Evolutionary conservation across 2,113 vertebrate species (phyloP).

Genomic region (Neolamprologus falcicula): DNA sequence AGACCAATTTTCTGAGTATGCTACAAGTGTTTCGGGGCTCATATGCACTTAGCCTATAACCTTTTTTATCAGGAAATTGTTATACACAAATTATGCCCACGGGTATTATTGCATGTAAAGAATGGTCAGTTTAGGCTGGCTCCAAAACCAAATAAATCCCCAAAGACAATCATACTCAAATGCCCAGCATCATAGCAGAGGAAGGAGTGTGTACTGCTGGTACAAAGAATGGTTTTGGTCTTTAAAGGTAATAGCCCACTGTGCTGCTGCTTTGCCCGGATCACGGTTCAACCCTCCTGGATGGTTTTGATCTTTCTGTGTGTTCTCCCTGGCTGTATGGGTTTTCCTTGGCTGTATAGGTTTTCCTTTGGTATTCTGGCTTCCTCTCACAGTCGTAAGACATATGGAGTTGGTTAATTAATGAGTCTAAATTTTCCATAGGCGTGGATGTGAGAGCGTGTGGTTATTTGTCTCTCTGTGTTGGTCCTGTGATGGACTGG

Average conservation of each 20-base stretch:
- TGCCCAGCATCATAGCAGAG: background rate
- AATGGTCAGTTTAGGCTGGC: background rate
- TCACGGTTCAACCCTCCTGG: background rate
- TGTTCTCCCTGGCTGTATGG: background rate
- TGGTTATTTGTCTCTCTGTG: background rate
- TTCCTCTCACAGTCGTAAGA: background rate
- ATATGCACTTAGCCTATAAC: background rate
- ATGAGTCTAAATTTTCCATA: background rate
- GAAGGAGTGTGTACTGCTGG: background rate
- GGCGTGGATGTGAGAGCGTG: background rate
- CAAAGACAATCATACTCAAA: background rate
- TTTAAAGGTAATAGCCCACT: background rate
- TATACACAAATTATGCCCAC: background rate
- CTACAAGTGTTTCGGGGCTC: background rate
- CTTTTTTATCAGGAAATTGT: constrained; percentile 2
- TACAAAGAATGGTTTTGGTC: background rate
- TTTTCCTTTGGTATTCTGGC: background rate
- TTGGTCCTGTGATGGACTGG: background rate
- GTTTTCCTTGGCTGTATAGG: background rate
- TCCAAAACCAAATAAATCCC: background rate
- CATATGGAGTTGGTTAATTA: background rate
- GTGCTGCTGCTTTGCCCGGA: background rate
- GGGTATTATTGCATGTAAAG: background rate
- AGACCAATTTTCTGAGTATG: constrained; percentile 34
- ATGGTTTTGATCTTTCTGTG: background rate